Conservation (phyloP, 2,888 invertebrate genomes). For the Cephus nigrinus region DNA sequence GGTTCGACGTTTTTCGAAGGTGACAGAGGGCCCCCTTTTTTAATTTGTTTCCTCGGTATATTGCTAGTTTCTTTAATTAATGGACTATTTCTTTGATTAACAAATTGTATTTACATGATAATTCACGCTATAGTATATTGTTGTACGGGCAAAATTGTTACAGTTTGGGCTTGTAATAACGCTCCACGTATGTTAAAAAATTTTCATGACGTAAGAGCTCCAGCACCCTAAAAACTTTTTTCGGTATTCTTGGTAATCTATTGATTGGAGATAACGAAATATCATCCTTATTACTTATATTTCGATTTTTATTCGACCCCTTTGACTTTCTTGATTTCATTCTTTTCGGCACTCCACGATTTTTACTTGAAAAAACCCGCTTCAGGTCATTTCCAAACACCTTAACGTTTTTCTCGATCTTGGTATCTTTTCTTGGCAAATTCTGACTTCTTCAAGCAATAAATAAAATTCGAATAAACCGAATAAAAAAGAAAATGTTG, state of each 20-base stretch:
- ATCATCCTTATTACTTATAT: not conserved
- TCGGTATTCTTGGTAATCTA: conserved; percentile 27
- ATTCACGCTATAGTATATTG: not conserved
- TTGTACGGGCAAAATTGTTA: not conserved
- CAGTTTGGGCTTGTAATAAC: conserved; percentile 26
- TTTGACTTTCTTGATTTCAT: not conserved
- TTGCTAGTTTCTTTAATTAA: not conserved
- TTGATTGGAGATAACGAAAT: not conserved
- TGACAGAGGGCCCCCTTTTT: conserved; percentile 31
- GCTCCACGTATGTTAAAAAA: conserved; percentile 33
- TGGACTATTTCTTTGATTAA: not conserved
- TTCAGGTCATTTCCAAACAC: not conserved
- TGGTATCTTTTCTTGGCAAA: not conserved
- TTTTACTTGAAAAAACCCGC: not conserved
- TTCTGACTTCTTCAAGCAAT: not conserved
- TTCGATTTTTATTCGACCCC: conserved; percentile 16
- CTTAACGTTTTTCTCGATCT: not conserved
- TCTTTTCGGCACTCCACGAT: not conserved
- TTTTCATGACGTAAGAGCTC: conserved; percentile 31
- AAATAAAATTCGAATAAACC: not conserved
- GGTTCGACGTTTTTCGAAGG: conserved; percentile 64
- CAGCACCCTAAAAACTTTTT: conserved; percentile 30
- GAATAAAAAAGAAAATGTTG: not conserved
- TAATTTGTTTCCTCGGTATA: not conserved
- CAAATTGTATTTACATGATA: not conserved